A percentile compares a stretch with the other conserved stretches of the same genome.
These are phyloP conservation scores for Andrena dorsata DNA, from an alignment of 2,888 invertebrate species.

Conservation along the genomic window DNA sequence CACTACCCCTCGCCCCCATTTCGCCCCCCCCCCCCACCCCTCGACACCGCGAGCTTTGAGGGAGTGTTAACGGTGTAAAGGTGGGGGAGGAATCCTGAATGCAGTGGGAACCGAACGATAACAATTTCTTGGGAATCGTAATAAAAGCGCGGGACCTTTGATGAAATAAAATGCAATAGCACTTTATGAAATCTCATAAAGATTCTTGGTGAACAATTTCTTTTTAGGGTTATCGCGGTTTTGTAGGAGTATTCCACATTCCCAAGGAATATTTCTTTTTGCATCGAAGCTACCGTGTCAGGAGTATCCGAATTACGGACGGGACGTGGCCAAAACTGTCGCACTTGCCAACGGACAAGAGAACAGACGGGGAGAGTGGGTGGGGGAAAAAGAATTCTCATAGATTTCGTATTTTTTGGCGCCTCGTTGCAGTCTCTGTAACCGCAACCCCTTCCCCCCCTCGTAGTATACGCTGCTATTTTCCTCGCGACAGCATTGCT, in stretches of 20 bases:
- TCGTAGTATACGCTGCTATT: conserved; percentile 21
- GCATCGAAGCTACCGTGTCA: conserved; percentile 16
- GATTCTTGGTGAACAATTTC: background rate
- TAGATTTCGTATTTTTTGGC: conserved; percentile 41
- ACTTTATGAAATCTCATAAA: conserved; percentile 11
- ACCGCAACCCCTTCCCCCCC: conserved; percentile 26
- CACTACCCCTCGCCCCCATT: conserved; percentile 30
- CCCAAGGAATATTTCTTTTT: conserved; percentile 3
- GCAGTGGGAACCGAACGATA: background rate
- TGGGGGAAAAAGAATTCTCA: conserved; percentile 35
- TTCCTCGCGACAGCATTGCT: conserved; percentile 34
- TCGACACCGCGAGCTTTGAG: conserved; percentile 25
- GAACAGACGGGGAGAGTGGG: conserved; percentile 24
- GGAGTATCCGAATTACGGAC: conserved; percentile 41
- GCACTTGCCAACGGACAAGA: conserved; percentile 23
- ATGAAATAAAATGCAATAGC: background rate
- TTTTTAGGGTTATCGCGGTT: background rate
- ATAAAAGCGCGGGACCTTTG: background rate
- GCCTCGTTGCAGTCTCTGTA: conserved; percentile 1
- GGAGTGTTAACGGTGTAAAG: conserved; percentile 34
- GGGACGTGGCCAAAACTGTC: conserved; percentile 18
- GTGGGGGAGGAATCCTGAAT: conserved; percentile 22
- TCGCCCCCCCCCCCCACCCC: background rate
- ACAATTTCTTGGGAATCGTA: background rate
- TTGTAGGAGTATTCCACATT: background rate